Base-by-base conservation (phyloP, 2,113 vertebrate species). In the Pongo abelii region DNA sequence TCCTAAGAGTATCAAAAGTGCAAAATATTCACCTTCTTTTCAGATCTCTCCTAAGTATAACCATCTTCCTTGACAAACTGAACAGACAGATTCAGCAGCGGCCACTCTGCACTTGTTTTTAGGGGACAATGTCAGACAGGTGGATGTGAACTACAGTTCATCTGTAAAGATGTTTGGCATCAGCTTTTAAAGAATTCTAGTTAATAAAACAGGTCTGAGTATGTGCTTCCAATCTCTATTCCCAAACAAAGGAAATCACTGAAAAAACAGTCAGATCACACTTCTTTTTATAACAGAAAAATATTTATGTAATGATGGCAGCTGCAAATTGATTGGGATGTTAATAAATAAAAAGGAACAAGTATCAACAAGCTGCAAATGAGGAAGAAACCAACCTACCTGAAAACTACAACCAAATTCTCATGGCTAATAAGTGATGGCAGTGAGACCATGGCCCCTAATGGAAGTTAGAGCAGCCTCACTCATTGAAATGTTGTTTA, bases 1-100 rank as follows among this genome's bases (percentile, higher is more conserved):
- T 88, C 89, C 94, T 98, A 97, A 95, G 97, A 96, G 98, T 98
- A 99, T 99, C 98, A 98, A 99, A 99, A 99, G 99, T 99, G 99
- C 99, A 99, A 99, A 99, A 98, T 96, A 92, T 95, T 98, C 94
- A 83, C 98, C 97, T 96, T 93, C 97, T 97, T 98, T 95, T 98
- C 97, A 96, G 97, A 96, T 78, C 52, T 97, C 80, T 87, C 67
- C 77, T 89, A 94, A 96, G 97, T 93, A 88, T 69, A 18, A 3
- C 86, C 43, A 23, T 50, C 64, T 96, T 87, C 75, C 96, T 86
- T 46, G 94, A 85, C 18, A 91, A 85, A 90, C 25, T 11, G 46
- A 86, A 20, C 0, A 77, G 64, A 30, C 0, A 75, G 72, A 35
- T 6, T 55, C 25, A 20, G 85, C 61, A 52, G 90, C 89, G 27